Percentiles rank a stretch among this genome's conserved stretches.
These are phyloP conservation scores for Macrobrachium rosenbergii DNA, from an alignment of 1,140 invertebrate species.

Conservation along the genomic window DNA sequence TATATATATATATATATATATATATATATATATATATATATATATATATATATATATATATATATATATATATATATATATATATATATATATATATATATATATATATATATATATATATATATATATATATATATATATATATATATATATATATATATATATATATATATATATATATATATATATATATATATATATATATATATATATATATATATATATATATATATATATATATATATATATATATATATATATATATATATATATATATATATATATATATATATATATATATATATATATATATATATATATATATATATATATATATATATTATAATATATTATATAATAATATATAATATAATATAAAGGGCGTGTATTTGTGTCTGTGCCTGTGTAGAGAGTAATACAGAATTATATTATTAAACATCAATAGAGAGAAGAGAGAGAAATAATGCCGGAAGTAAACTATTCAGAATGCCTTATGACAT, in stretches of 20 bases:
- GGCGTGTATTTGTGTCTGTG: too few relatives aligned
- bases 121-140: conserved; percentile 1
- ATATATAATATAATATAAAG: too few relatives aligned
- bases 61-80: background rate
- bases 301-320: too few relatives aligned
- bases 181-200: conserved; percentile 3
- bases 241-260: background rate
- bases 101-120: conserved; percentile 7
- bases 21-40: conserved; percentile 32
- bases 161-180: background rate
- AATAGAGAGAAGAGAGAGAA: too few relatives aligned
- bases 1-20: background rate
- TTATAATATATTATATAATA: too few relatives aligned
- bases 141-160: background rate
- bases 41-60: conserved; percentile 32
- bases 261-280: background rate
- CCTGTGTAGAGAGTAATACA: too few relatives aligned
- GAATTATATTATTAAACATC: too few relatives aligned
- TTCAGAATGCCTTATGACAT: too few relatives aligned
- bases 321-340: too few relatives aligned
- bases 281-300: background rate
- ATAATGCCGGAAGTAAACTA: too few relatives aligned
- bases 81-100: conserved; percentile 16
- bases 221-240: conserved; percentile 3
- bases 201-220: background rate